Conservation (phyloP, 2,113 vertebrate species). For the Macroglossus sobrinus region DNA sequence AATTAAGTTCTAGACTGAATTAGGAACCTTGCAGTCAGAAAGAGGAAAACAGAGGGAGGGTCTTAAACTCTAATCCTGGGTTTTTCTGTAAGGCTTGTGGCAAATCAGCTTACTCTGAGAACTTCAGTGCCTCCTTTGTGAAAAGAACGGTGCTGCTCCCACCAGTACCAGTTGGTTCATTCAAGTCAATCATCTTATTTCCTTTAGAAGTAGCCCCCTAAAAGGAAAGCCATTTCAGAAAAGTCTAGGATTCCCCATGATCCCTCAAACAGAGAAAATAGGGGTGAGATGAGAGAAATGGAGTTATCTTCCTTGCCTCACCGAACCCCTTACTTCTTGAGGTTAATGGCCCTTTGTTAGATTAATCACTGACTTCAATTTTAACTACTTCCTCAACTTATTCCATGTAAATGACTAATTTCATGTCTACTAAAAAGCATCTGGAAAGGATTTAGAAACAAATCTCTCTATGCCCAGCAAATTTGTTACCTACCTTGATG, state of each 20-base stretch:
- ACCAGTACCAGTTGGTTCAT: neutral
- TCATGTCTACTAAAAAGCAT: constrained; percentile 73
- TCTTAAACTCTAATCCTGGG: neutral
- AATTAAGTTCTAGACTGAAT: neutral
- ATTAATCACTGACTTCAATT: constrained; percentile 60
- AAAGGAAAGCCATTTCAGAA: neutral
- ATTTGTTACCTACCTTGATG: constrained; percentile 48
- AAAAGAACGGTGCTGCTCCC: neutral
- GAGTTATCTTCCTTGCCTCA: neutral
- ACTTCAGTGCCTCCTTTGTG: neutral
- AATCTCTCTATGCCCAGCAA: constrained; percentile 60
- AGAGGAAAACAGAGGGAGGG: neutral
- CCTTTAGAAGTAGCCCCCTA: neutral
- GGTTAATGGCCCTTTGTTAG: constrained; percentile 52
- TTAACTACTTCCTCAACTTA: constrained; percentile 70
- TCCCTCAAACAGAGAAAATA: neutral
- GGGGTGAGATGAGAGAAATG: neutral
- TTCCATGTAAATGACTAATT: constrained; percentile 64
- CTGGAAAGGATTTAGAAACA: constrained; percentile 73
- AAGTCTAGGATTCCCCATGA: neutral
- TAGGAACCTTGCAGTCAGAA: neutral
- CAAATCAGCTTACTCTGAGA: neutral
- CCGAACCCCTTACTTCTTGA: neutral
- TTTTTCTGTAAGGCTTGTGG: neutral
- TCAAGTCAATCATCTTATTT: neutral